Conservation (phyloP, 2,888 invertebrate species). For the Oscheius sp. region DNA sequence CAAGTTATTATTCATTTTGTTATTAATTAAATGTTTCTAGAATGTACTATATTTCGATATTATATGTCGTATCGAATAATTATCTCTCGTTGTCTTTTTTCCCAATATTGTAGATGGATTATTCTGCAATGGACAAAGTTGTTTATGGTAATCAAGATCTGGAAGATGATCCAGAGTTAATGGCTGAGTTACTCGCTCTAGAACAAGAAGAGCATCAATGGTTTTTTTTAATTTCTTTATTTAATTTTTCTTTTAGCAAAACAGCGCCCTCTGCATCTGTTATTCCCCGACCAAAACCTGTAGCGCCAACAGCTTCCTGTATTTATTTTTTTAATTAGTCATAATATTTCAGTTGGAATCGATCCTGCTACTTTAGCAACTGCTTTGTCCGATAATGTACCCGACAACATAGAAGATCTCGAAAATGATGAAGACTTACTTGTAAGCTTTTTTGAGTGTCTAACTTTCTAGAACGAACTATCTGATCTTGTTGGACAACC, state of each 20-base stretch:
- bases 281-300: neutral
- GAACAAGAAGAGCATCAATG: conserved; percentile 32
- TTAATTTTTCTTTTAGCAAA: neutral
- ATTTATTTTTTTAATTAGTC: neutral
- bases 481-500: conserved; percentile 36
- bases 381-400: conserved; percentile 31
- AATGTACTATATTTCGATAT: neutral
- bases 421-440: conserved; percentile 39
- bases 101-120: conserved; percentile 35
- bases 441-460: neutral
- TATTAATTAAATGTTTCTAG: neutral
- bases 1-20: neutral
- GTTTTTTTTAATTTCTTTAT: neutral
- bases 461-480: conserved; percentile 35
- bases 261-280: neutral
- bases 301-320: neutral
- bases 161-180: conserved; percentile 54
- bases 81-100: neutral
- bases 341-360: conserved; percentile 28
- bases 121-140: conserved; percentile 44
- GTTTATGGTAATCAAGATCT: conserved; percentile 48
- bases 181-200: conserved; percentile 55
- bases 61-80: neutral
- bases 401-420: conserved; percentile 32
- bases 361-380: conserved; percentile 42